phyloP scores from a whole-genome alignment of 2,113 vertebrate genomes.

The cat (Felis catus) region F.catus_Fca126_mat1.0 CM031428.1:19798001-19798500 shows the following conservation, averaged over 20 bases:
- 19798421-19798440: background rate
- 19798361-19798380: background rate
- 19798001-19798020: background rate
- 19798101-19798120: background rate
- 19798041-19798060: background rate
- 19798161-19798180: no score
- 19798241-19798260: no score
- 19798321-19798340: no score
- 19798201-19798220: no score
- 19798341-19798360: no score
- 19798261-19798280: no score
- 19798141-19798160: background rate
- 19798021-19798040: slow-evolving; percentile 16
- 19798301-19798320: no score
- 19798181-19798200: no score
- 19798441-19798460: background rate
- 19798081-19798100: background rate
- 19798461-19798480: background rate
- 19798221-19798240: no score
- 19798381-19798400: background rate
- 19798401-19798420: background rate
- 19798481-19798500: background rate
- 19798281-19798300: no score
- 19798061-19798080: background rate
- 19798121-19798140: background rate